Evolutionary conservation across 64 coral and sea anemone species (phyloP).

Genomic region (Porites australiensis): DNA sequence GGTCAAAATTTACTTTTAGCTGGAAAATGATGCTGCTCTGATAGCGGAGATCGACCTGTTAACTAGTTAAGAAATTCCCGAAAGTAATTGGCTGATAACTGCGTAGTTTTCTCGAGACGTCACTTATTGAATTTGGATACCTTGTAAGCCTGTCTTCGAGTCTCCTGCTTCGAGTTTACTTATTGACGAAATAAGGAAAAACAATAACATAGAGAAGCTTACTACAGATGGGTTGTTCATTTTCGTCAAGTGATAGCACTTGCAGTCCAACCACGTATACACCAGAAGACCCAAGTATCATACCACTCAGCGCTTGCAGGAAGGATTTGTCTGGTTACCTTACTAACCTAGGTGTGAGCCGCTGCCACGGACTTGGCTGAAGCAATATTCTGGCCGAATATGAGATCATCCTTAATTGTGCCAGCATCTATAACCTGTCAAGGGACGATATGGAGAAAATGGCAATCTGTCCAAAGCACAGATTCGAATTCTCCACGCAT

Average conservation of each 20-base stretch:
- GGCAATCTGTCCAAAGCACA: slow-evolving; percentile 4
- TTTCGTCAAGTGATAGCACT: too few species aligned
- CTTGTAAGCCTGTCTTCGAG: neutral
- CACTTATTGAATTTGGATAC: neutral
- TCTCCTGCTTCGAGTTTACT: too few species aligned
- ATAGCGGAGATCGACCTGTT: too few species aligned
- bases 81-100: too few species aligned
- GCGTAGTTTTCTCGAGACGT: too few species aligned
- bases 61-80: neutral
- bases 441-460: neutral
- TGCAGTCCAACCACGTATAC: too few species aligned
- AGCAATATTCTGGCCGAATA: neutral
- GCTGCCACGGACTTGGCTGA: neutral
- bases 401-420: neutral
- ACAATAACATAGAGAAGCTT: too few species aligned
- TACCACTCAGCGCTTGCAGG: neutral
- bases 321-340: slow-evolving; percentile 13
- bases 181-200: too few species aligned
- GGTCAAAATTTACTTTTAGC: too few species aligned
- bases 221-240: too few species aligned
- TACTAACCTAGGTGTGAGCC: neutral
- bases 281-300: too few species aligned
- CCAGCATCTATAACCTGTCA: neutral
- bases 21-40: too few species aligned
- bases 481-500: neutral